Evolutionary conservation across 2,888 invertebrate species (phyloP), one percentile per base, ranked within the genome.

Genomic region (Pollenia griseotomentosa): DNA sequence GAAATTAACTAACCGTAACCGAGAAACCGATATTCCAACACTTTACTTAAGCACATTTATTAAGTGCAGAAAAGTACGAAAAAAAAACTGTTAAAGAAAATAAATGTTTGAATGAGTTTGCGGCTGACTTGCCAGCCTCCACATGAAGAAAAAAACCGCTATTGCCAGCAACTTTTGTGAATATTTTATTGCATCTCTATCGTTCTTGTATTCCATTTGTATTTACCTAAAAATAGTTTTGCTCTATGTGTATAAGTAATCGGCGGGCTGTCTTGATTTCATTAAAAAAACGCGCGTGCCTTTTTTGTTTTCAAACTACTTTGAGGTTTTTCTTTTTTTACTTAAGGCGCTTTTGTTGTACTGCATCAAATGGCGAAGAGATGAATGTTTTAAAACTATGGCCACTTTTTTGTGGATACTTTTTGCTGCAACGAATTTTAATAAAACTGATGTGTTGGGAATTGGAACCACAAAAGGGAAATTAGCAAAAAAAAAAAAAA

Each of bases 221-320:
- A 11, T 33, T 19, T 63, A 63, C n/a, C 63, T 83, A 55, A 53
- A 66, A 70, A 46, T 68, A 40, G 19, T 77, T 83, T 71, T 78
- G 77, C 71, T 83, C 77, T 57, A n/a, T 79, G 16, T 33, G 12
- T 6, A n/a, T 74, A 46, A 55, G 59, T 51, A 65, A 77, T 77
- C 44, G 77, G 33, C 33, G 4, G 33, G 33, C 33, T 33, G 33
- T 46, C 9, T 66, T 33, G 10, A 77, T 55, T 77, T 77, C 23
- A 77, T 71, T 63, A 65, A 44, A 63, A 23, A 42, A 57, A 70
- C 77, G 83, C 83, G 71, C 83, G 83, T 83, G 83, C 83, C 71
- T 70, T 63, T 68, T 55, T 23, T 11, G 51, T 59, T 11, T 33
- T 6, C 53, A 65, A 16, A 65, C 23, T 33, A 12, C 19, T 75